Percentiles rank a stretch among this genome's conserved stretches.
Evolutionary conservation across 2,888 invertebrate species (phyloP).

Genomic region (Siphonodentalium dalli): DNA sequence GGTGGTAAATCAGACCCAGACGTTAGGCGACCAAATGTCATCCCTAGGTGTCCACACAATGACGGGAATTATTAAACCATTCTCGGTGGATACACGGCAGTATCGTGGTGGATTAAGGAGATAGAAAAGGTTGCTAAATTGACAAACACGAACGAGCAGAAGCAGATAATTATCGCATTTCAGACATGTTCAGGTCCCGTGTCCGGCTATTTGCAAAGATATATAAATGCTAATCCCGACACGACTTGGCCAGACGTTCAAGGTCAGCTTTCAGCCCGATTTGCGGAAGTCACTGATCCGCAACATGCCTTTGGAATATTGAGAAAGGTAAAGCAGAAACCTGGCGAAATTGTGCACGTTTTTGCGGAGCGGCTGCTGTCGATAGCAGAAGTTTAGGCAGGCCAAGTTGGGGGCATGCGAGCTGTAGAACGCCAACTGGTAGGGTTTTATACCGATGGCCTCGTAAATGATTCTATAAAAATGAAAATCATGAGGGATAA

Average conservation of each 20-base stretch:
- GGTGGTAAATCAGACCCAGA: no score
- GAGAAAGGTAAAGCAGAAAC: conserved; percentile 16
- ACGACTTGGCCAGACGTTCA: conserved; percentile 2
- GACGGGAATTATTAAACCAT: no score
- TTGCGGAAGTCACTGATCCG: conserved; percentile 21
- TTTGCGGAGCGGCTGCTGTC: conserved; percentile 16
- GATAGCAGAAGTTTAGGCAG: conserved; percentile 15
- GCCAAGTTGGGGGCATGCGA: background rate
- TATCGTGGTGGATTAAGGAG: conserved; percentile 15
- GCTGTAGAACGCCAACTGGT: conserved; percentile 7
- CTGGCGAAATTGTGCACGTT: conserved; percentile 14
- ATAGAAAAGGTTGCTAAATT: conserved; percentile 17
- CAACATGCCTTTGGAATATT: conserved; percentile 19
- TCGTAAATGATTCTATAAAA: conserved; percentile 13
- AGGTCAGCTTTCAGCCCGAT: conserved; percentile 1
- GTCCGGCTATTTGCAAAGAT: conserved; percentile 15
- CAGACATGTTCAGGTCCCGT: conserved; percentile 15
- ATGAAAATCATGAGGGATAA: conserved; percentile 17
- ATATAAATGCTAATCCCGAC: conserved; percentile 3
- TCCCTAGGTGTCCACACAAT: no score
- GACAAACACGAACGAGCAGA: background rate
- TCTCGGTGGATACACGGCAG: conserved; percentile 11
- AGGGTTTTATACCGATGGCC: conserved; percentile 17
- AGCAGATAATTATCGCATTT: conserved; percentile 15
- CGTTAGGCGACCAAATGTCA: no score